Evolutionary conservation across 1,140 invertebrate genomes (phyloP).

Genomic region (Oncopodura yosiiana): DNA sequence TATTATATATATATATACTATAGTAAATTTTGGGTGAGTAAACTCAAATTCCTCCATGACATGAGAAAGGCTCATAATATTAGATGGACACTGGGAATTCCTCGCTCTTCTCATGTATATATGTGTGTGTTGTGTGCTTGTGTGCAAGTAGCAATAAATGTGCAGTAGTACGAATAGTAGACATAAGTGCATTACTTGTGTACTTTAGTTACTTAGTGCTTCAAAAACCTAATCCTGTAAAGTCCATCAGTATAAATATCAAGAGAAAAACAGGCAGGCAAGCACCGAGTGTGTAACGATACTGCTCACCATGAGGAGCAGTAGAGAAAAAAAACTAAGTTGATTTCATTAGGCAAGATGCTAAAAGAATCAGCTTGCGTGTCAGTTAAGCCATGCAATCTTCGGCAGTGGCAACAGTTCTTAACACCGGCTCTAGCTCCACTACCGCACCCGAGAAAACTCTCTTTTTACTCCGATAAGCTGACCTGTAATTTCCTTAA

Average conservation of each 20-base stretch:
- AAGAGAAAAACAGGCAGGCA: background rate
- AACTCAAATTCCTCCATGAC: constrained; percentile 17
- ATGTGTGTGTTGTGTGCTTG: background rate
- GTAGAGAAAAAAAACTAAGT: too few species aligned
- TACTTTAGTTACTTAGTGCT: too few species aligned
- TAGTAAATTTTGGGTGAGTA: constrained; percentile 8
- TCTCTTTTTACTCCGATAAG: constrained; percentile 30
- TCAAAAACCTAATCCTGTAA: background rate
- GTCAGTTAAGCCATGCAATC: constrained; percentile 34
- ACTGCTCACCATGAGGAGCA: too few species aligned
- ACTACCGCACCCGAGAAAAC: too few species aligned
- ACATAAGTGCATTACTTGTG: too few species aligned
- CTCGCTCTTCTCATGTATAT: background rate
- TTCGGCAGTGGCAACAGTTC: constrained; percentile 28
- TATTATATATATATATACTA: too few species aligned
- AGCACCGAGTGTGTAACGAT: constrained; percentile 10
- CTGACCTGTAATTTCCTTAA: constrained; percentile 35
- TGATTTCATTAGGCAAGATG: constrained; percentile 36
- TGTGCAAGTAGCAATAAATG: background rate
- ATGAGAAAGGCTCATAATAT: constrained; percentile 23
- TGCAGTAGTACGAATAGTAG: background rate
- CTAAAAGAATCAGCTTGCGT: constrained; percentile 35
- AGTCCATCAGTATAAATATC: constrained; percentile 5
- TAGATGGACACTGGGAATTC: constrained; percentile 19
- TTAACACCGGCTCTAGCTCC: constrained; percentile 19